These are phyloP conservation scores for Pelobates fuscus DNA, from an alignment of 2,113 vertebrate species.

Conservation along the genomic window DNA sequence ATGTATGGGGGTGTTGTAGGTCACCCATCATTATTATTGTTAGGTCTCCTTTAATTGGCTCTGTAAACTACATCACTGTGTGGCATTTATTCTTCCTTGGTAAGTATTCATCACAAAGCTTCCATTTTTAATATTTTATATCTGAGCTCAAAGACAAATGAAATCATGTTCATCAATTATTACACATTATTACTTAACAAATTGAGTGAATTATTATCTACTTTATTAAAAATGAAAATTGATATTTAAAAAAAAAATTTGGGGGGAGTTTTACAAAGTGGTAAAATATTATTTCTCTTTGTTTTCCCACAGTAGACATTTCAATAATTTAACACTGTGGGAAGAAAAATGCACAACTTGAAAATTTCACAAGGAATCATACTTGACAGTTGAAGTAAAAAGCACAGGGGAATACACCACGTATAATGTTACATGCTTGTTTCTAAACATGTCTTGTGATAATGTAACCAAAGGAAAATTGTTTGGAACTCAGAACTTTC, in stretches of 20 bases:
- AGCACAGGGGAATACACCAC: constrained; percentile 28
- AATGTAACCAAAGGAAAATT: not conserved
- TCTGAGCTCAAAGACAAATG: no score
- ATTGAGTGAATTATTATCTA: no score
- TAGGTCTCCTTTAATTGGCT: no score
- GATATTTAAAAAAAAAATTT: not conserved
- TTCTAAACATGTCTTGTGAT: not conserved
- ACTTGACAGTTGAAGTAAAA: constrained; percentile 3
- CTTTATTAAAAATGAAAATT: not conserved
- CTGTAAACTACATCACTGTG: no score
- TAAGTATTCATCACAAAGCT: no score
- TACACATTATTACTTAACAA: no score
- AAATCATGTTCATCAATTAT: no score
- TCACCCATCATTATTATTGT: no score
- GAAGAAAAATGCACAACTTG: constrained; percentile 21
- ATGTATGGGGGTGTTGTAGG: no score
- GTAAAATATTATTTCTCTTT: constrained; percentile 5
- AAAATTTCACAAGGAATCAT: not conserved
- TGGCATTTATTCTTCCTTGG: no score
- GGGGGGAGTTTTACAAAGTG: not conserved
- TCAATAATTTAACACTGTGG: constrained; percentile 11
- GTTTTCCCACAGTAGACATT: constrained; percentile 29
- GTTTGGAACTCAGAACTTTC: constrained; percentile 6
- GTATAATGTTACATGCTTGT: constrained; percentile 12
- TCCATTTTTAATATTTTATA: no score